Base-by-base conservation (phyloP, 2,113 vertebrate genomes). In the Malurus melanocephalus region DNA sequence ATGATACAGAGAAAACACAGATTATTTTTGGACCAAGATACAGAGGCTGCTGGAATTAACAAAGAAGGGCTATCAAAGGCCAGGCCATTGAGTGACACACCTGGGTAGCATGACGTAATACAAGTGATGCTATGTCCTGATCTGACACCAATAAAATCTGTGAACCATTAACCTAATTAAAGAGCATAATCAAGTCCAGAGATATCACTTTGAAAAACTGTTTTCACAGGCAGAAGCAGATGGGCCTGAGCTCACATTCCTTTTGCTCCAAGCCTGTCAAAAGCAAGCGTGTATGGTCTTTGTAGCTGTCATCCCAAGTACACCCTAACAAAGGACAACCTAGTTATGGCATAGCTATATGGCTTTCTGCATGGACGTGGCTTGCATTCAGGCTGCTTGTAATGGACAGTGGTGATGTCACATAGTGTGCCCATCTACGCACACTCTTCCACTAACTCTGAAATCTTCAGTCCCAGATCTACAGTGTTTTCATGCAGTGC, bases 211-310 rank as follows among this genome's bases (percentile, higher is more conserved):
- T 69, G 18, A 66, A 48, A 64, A 56, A 62, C 52, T 45, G 1
- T 35, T 9, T 66, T 40, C 45, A 28, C 1, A 4, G 16, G 23
- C 18, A 66, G 53, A 77, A 89, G 30, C 18, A 59, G 17, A 15
- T 10, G 3, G 30, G 3, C 27, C 21, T 62, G 48, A 62, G 7
- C 8, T 88, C 27, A 24, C 0, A 0, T 11, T 80, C 1, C 4
- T 45, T 79, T 80, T 84, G 21, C 35, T 77, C 18, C 18, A 83
- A 73, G 38, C 27, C 33, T 24, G 6, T 71, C 40, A 67, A 60
- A 56, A 80, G 9, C 6, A 57, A 73, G 21, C 0, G 0, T 16
- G 17, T 67, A 4, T 59, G 21, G 40, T 61, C 3, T 10, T 92
- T 7, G 2, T 38, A 73, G 28, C 20, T 80, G n/a, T 55, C 19